These are phyloP conservation scores for Erpobdella octoculata DNA, from an alignment of 2,888 invertebrate genomes.

Conservation along the genomic window DNA sequence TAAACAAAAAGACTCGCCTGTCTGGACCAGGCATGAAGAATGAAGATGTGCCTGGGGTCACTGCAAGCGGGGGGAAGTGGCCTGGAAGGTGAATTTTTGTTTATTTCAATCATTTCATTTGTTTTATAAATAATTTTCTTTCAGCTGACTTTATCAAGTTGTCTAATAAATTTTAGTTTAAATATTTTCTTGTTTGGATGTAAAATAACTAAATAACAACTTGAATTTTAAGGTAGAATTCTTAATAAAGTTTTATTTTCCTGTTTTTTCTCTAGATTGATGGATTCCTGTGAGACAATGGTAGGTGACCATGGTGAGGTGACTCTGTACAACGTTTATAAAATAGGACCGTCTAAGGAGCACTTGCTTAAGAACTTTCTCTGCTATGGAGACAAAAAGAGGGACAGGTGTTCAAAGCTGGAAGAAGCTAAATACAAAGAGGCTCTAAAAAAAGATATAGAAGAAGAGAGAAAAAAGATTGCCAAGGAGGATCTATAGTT, in stretches of 20 bases:
- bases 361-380: constrained; percentile 25
- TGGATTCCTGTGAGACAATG: constrained; percentile 27
- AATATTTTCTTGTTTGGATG: not conserved
- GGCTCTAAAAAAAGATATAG: too few species aligned
- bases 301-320: constrained; percentile 30
- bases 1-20: constrained; percentile 44
- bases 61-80: constrained; percentile 52
- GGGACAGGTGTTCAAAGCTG: constrained; percentile 26
- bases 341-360: constrained; percentile 15
- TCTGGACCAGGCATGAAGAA: constrained; percentile 49
- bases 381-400: constrained; percentile 23
- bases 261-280: constrained; percentile 9
- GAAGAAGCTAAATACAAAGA: constrained; percentile 23
- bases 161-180: not conserved
- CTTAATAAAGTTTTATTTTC: not conserved
- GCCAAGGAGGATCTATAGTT: too few species aligned
- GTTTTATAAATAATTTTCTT: not conserved
- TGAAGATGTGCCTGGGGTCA: constrained; percentile 46
- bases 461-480: too few species aligned
- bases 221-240: not conserved
- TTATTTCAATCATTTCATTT: not conserved
- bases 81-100: constrained; percentile 42
- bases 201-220: not conserved
- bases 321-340: constrained; percentile 26
- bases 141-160: not conserved